phyloP scores from a whole-genome alignment of 2,888 invertebrate genomes.

The Aspidiotus rigidus region DNA sequence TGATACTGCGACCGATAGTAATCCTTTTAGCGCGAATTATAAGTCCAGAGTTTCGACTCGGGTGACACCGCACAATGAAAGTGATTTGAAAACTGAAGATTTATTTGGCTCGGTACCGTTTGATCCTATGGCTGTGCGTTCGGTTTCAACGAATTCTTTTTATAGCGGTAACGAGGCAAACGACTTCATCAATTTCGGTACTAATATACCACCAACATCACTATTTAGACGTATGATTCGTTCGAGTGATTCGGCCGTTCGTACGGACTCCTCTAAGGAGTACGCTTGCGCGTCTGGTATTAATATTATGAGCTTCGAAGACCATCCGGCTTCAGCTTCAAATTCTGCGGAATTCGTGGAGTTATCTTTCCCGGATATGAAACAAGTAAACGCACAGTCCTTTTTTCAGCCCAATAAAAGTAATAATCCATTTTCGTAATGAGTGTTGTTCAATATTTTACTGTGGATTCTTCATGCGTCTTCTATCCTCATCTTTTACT shows the following conservation, averaged over 20 bases:
- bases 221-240: too few species aligned
- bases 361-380: constrained; percentile 40
- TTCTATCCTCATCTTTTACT: too few species aligned
- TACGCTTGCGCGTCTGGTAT: constrained; percentile 44
- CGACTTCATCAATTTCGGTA: constrained; percentile 24
- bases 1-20: constrained; percentile 21
- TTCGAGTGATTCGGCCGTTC: background rate
- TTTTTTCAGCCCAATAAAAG: constrained; percentile 26
- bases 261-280: background rate
- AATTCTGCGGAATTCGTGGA: constrained; percentile 45
- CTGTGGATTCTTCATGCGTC: too few species aligned
- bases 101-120: constrained; percentile 38
- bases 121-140: constrained; percentile 14
- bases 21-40: constrained; percentile 27
- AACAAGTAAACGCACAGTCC: constrained; percentile 19
- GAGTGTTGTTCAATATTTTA: too few species aligned
- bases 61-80: background rate
- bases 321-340: constrained; percentile 50
- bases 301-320: constrained; percentile 66
- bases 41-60: background rate
- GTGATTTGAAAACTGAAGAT: constrained; percentile 12
- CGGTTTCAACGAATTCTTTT: background rate
- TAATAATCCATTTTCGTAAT: constrained; percentile 28
- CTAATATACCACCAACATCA: background rate
- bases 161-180: constrained; percentile 8